These are phyloP conservation scores for Cetonia aurata DNA, from an alignment of 2,888 invertebrate genomes.

Conservation along the genomic window DNA sequence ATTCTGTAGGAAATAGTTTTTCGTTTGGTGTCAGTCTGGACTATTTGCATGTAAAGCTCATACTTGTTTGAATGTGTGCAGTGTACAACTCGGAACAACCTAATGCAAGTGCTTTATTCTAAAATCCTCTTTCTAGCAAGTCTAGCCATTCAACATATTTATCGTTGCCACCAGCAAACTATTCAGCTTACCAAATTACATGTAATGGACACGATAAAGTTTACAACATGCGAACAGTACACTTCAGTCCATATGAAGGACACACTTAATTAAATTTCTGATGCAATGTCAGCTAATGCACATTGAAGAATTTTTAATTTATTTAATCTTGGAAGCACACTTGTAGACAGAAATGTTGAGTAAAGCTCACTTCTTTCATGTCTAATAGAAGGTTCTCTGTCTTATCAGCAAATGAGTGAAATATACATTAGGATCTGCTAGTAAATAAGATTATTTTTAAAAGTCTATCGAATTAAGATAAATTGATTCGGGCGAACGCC, in stretches of 20 bases:
- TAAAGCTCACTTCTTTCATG: too few species aligned
- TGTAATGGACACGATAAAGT: slow-evolving; percentile 16
- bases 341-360: too few species aligned
- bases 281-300: background rate
- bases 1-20: too few species aligned
- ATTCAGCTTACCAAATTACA: slow-evolving; percentile 22
- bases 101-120: background rate
- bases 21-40: too few species aligned
- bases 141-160: slow-evolving; percentile 3
- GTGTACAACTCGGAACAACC: background rate
- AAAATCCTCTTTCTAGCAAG: background rate
- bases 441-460: too few species aligned
- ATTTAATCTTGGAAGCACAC: too few species aligned
- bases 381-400: too few species aligned
- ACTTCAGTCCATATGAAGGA: slow-evolving; percentile 1
- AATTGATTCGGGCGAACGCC: too few species aligned
- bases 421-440: too few species aligned
- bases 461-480: too few species aligned
- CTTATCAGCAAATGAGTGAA: too few species aligned
- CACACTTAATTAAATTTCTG: slow-evolving; percentile 9
- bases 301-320: slow-evolving; percentile 2
- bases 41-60: too few species aligned
- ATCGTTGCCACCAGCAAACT: slow-evolving; percentile 4
- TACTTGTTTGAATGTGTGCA: background rate
- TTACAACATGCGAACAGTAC: slow-evolving; percentile 1